A percentile compares a stretch with the other conserved stretches of the same genome.
These are phyloP conservation scores for Helicoverpa zea DNA, from an alignment of 1,140 invertebrate genomes.

Conservation along the genomic window DNA sequence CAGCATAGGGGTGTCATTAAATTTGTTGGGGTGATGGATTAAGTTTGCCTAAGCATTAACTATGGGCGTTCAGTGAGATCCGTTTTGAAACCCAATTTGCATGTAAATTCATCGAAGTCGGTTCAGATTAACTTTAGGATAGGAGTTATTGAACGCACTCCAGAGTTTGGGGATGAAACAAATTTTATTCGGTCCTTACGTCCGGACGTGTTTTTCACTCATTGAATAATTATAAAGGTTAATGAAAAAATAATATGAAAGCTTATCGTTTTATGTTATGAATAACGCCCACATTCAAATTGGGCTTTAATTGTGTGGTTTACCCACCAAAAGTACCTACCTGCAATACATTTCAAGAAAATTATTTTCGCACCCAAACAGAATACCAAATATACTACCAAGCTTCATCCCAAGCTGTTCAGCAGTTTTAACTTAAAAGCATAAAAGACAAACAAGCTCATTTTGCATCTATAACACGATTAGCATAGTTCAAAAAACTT, in stretches of 20 bases:
- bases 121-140: conserved; percentile 72
- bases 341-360: too few species aligned
- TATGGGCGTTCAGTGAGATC: conserved; percentile 68
- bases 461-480: too few species aligned
- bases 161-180: conserved; percentile 36
- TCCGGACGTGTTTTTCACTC: not conserved
- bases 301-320: too few species aligned
- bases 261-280: not conserved
- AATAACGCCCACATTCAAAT: too few species aligned
- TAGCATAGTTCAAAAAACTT: too few species aligned
- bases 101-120: conserved; percentile 75
- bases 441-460: too few species aligned
- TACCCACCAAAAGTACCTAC: too few species aligned
- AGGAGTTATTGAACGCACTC: conserved; percentile 65
- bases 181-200: conserved; percentile 17
- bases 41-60: conserved; percentile 61
- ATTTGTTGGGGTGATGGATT: conserved; percentile 27
- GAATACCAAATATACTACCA: too few species aligned
- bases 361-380: too few species aligned
- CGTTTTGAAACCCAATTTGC: conserved; percentile 74
- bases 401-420: too few species aligned
- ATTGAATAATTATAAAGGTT: not conserved
- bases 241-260: not conserved
- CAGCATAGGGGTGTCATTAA: conserved; percentile 23
- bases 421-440: too few species aligned